These are phyloP conservation scores for Scomber japonicus DNA, from an alignment of 2,113 vertebrate species.

Conservation along the genomic window DNA sequence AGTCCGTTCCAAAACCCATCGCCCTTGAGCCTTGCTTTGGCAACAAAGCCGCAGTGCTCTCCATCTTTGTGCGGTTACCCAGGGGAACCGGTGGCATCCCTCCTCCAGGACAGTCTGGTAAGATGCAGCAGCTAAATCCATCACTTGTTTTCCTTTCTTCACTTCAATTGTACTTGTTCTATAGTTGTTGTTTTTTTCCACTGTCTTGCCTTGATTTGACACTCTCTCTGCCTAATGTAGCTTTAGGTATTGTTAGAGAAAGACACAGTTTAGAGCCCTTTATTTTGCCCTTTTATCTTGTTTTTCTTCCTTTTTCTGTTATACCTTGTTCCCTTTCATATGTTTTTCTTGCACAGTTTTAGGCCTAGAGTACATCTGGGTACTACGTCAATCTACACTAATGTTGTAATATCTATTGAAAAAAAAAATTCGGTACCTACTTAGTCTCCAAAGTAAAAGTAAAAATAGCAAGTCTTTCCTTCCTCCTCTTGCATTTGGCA, in stretches of 20 bases:
- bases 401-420: not conserved
- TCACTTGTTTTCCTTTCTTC: conserved; percentile 1
- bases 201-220: not conserved
- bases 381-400: not conserved
- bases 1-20: conserved; percentile 98
- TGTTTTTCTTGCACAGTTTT: not conserved
- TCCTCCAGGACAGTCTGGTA: conserved; percentile 98
- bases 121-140: conserved; percentile 37
- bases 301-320: conserved; percentile 6
- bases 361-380: too few relatives aligned
- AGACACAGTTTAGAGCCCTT: not conserved
- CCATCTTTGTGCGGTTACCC: conserved; percentile 96
- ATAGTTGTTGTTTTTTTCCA: conserved; percentile 13
- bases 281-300: not conserved
- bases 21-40: conserved; percentile 97
- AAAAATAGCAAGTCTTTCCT: too few relatives aligned
- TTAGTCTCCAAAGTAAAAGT: too few relatives aligned
- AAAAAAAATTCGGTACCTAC: not conserved
- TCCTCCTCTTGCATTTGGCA: too few relatives aligned
- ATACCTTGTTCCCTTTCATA: not conserved
- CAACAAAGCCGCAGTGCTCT: conserved; percentile 97
- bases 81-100: conserved; percentile 94
- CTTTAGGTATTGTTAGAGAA: not conserved
- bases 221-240: not conserved
- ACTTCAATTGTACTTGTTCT: conserved; percentile 13